A percentile compares a stretch with the other conserved stretches of the same genome.
phyloP scores from a whole-genome alignment of 2,113 vertebrate species.

The Daubentonia madagascariensis region DNA sequence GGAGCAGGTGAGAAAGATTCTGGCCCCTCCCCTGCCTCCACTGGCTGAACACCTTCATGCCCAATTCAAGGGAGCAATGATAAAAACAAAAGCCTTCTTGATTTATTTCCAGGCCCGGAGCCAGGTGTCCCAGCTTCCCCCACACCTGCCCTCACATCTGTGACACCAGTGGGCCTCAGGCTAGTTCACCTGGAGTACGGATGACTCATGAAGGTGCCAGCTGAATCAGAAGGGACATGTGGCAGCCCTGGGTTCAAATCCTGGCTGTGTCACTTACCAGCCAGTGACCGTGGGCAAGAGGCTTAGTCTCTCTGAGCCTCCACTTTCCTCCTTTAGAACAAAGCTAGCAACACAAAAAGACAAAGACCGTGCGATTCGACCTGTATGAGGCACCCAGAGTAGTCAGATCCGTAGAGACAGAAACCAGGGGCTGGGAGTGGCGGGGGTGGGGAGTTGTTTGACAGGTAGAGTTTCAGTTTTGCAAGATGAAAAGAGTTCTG shows the following conservation, averaged over 20 bases:
- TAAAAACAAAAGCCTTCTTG: background rate
- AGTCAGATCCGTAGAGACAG: background rate
- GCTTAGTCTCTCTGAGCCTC: background rate
- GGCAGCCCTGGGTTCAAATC: background rate
- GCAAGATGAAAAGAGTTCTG: background rate
- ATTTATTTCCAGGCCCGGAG: background rate
- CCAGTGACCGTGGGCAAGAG: background rate
- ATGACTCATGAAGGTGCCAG: rapidly evolving
- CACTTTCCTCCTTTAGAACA: background rate
- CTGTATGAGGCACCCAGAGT: background rate
- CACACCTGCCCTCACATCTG: background rate
- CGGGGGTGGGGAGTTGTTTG: rapidly evolving
- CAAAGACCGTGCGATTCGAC: background rate
- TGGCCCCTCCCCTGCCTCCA: background rate
- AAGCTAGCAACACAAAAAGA: background rate
- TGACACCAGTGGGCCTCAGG: background rate
- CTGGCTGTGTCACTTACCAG: background rate
- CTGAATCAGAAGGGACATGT: background rate
- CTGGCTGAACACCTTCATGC: background rate
- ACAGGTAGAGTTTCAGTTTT: background rate
- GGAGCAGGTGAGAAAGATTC: background rate
- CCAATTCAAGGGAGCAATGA: rapidly evolving
- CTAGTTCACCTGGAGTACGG: background rate
- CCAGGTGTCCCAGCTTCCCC: background rate
- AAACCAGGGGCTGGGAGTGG: background rate